Conservation (phyloP, 1,140 invertebrate species). For the Lasioglossum albipes region DNA sequence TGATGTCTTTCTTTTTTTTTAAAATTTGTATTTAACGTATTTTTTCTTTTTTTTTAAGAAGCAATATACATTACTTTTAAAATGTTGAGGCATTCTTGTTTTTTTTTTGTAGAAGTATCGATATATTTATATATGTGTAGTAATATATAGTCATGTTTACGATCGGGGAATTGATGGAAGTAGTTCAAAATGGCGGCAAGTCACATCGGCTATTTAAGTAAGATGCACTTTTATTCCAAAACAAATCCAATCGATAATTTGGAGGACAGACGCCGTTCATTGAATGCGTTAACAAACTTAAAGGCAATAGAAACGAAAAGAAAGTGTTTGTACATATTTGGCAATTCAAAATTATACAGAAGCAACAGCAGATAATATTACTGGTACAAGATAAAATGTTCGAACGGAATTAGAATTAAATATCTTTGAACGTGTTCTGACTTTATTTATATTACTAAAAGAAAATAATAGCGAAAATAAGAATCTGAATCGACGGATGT, state of each 20-base stretch:
- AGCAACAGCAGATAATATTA: constrained; percentile 62
- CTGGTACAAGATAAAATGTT: constrained; percentile 41
- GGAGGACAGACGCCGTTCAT: constrained; percentile 67
- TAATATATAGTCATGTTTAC: constrained; percentile 42
- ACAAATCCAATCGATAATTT: constrained; percentile 63
- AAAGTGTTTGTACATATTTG: constrained; percentile 40
- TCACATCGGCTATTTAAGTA: constrained; percentile 67
- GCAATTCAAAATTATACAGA: constrained; percentile 52
- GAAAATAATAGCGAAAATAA: constrained; percentile 13
- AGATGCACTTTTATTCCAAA: constrained; percentile 60
- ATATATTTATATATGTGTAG: background rate
- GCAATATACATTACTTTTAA: constrained; percentile 61
- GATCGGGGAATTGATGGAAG: constrained; percentile 79
- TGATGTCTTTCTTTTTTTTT: background rate
- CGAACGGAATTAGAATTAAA: constrained; percentile 21
- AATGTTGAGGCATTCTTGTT: constrained; percentile 43
- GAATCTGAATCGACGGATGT: constrained; percentile 27
- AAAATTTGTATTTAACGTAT: background rate
- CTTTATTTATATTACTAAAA: background rate
- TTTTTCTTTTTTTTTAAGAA: constrained; percentile 52
- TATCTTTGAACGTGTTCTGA: background rate
- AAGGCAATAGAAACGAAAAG: constrained; percentile 45
- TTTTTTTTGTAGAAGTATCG: constrained; percentile 14
- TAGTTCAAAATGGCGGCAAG: constrained; percentile 81
- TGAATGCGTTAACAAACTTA: constrained; percentile 56